Evolutionary conservation across 1,140 invertebrate genomes (phyloP), one percentile per base, ranked within the genome.

Genomic region (Augochlora pura): DNA sequence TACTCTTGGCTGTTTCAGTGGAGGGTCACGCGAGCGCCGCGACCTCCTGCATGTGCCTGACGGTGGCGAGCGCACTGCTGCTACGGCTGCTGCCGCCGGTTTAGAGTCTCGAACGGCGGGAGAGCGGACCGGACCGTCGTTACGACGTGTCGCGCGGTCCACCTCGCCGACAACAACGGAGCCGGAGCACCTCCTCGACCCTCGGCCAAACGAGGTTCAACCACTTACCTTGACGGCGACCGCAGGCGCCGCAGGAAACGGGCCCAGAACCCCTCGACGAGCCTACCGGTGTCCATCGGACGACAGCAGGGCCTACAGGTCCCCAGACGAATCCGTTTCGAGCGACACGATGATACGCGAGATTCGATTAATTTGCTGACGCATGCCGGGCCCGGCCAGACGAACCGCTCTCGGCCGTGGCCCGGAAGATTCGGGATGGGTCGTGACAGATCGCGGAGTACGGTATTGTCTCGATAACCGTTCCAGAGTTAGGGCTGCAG

Each of bases 1-100:
- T 49, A 64, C 66, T 63, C 7, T 62, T 52, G 23, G 18, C 21
- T 89, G 87, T 92, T 92, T 39, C 91, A 93, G 92, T 93, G 85
- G 89, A 89, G 88, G 92, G 92, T 71, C 83, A 87, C 71, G 91
- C 88, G 23, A 90, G 76, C 75, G 32, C 87, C 46, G 72, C 83
- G 42, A 81, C 86, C 4, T 87, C 90, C 12, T 90, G 88, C 52
- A 62, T 87, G 52, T 83, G 82, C 38, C 32, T 92, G 74, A 60
- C 90, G 42, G 27, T 87, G 67, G 76, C 72, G 25, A 77, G 79
- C 46, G 74, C 90, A 39, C 64, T 91, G 21, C 72, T 90, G 42
- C 27, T 75, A 12, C 85, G 85, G 65, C 78, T 81, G 60, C 63
- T 84, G 70, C 27, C 83, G 25, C 67, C 85, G 42, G 71, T 88